phyloP scores from a whole-genome alignment of 2,797 vertebrate genomes.

The Rallus crepitans region DNA sequence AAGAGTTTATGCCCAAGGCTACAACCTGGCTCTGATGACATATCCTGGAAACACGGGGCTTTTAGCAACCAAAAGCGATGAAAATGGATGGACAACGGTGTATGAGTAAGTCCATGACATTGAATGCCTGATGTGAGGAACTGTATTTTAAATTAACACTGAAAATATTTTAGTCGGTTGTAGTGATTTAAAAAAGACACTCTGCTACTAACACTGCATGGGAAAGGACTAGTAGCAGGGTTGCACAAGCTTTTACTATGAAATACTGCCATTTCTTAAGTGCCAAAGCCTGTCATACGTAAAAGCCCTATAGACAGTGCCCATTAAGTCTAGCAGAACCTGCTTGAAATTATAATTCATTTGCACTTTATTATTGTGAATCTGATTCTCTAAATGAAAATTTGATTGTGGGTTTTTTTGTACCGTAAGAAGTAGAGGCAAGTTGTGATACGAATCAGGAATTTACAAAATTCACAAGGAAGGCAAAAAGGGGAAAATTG shows the following conservation, averaged over 20 bases:
- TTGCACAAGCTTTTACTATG: neutral
- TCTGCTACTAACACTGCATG: neutral
- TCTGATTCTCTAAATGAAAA: slow-evolving; percentile 7
- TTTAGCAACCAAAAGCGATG: slow-evolving; percentile 94
- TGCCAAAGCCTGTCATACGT: neutral
- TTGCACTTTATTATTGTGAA: slow-evolving; percentile 2
- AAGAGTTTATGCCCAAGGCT: slow-evolving; percentile 93
- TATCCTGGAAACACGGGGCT: slow-evolving; percentile 94
- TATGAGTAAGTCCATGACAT: slow-evolving; percentile 88
- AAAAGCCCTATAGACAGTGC: neutral
- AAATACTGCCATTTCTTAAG: neutral
- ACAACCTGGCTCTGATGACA: slow-evolving; percentile 93
- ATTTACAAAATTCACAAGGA: neutral
- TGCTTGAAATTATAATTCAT: neutral
- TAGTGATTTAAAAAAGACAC: neutral
- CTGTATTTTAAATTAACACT: neutral
- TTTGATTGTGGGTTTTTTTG: neutral
- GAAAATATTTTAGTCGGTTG: neutral
- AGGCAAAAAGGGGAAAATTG: neutral
- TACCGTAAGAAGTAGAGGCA: neutral
- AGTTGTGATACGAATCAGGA: neutral
- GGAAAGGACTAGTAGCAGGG: neutral
- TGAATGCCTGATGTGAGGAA: neutral
- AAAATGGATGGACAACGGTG: slow-evolving; percentile 97
- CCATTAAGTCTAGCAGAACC: neutral